These are phyloP conservation scores for Brachionus plicatilis DNA, from an alignment of 1,140 invertebrate species.

Conservation along the genomic window DNA sequence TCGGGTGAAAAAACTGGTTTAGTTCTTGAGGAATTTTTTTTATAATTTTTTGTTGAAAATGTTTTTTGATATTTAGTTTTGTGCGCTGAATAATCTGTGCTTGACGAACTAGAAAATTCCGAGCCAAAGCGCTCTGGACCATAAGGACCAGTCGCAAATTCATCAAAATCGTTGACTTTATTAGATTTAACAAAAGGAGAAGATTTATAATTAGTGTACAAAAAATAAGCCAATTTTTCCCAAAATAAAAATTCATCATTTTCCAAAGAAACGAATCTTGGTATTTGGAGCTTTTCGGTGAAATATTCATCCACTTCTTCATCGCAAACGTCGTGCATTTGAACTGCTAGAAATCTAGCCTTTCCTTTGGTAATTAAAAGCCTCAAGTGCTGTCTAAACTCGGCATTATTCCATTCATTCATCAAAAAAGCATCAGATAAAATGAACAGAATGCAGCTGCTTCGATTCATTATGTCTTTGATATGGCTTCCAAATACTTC, in stretches of 20 bases:
- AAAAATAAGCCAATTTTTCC: slow-evolving; percentile 8
- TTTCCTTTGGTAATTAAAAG: background rate
- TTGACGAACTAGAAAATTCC: background rate
- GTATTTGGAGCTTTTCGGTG: background rate
- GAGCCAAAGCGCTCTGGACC: background rate
- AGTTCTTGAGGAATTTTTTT: background rate
- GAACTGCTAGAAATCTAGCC: background rate
- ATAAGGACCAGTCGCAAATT: background rate
- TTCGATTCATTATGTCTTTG: slow-evolving; percentile 13
- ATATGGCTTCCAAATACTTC: slow-evolving; percentile 14
- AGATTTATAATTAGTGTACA: background rate
- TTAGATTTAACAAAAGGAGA: background rate
- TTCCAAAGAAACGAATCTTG: slow-evolving; percentile 21
- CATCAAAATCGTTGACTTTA: background rate
- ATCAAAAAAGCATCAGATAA: slow-evolving; percentile 31
- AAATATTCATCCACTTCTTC: slow-evolving; percentile 38
- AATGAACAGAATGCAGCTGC: slow-evolving; percentile 13
- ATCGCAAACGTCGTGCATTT: slow-evolving; percentile 27
- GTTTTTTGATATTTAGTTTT: background rate
- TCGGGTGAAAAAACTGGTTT: background rate
- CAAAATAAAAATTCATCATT: slow-evolving; percentile 37
- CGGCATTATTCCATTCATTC: slow-evolving; percentile 17
- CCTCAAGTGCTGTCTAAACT: background rate
- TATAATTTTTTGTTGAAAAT: background rate
- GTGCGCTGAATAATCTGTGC: background rate